These are phyloP conservation scores for Ailurus styani DNA, from an alignment of 2,113 vertebrate genomes.

Conservation along the genomic window DNA sequence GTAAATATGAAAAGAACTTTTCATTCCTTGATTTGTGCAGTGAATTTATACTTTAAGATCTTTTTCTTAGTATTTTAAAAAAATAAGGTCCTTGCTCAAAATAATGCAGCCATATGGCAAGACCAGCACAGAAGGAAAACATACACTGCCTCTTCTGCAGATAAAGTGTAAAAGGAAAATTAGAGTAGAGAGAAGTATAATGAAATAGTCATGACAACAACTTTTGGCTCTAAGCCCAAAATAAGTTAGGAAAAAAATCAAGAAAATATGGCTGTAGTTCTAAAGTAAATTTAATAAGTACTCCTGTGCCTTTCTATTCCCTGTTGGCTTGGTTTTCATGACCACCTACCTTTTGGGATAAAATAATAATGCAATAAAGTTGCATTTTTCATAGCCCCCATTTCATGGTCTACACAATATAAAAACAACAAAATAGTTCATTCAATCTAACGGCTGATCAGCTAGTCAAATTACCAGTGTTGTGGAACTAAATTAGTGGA, in stretches of 20 bases:
- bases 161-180: background rate
- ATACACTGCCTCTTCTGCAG: background rate
- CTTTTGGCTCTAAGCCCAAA: background rate
- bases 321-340: background rate
- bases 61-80: background rate
- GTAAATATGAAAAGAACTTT: background rate
- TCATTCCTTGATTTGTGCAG: background rate
- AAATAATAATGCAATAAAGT: too few relatives aligned
- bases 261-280: background rate
- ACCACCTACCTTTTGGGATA: background rate
- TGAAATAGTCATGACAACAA: background rate
- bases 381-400: background rate
- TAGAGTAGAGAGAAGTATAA: background rate
- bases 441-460: background rate
- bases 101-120: background rate
- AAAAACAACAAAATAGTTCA: background rate
- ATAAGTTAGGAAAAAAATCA: background rate
- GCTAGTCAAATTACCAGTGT: background rate
- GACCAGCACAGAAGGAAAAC: background rate
- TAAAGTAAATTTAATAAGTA: background rate
- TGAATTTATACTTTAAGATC: background rate
- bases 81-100: background rate
- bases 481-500: background rate
- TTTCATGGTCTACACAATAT: background rate
- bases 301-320: background rate